Conservation (phyloP, 2,888 invertebrate genomes). For the Agrypnus murinus region DNA sequence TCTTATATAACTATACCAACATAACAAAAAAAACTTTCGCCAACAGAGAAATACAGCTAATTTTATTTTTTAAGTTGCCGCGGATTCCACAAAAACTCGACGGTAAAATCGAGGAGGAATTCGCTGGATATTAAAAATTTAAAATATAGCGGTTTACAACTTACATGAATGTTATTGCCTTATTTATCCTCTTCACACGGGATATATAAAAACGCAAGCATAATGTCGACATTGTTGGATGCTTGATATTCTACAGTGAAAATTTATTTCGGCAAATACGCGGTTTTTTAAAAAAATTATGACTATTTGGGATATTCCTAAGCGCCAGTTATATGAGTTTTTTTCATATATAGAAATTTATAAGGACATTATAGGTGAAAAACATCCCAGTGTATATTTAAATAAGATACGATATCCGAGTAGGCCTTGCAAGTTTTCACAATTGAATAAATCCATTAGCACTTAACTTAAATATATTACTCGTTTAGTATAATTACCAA, state of each 20-base stretch:
- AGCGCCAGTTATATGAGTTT: conserved; percentile 1
- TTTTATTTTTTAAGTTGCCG: no score
- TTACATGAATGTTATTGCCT: conserved; percentile 30
- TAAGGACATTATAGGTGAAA: background rate
- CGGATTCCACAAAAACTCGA: background rate
- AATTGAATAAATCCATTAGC: background rate
- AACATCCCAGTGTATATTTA: background rate
- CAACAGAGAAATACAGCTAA: no score
- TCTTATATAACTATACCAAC: no score
- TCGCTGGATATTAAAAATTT: conserved; percentile 28
- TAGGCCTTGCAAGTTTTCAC: background rate
- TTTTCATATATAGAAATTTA: conserved; percentile 1
- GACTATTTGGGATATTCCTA: conserved; percentile 18
- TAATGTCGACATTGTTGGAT: conserved; percentile 17
- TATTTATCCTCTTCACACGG: conserved; percentile 28
- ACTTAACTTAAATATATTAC: background rate
- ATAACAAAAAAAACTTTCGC: no score
- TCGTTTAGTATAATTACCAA: background rate
- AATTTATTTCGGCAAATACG: conserved; percentile 21
- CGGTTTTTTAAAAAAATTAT: conserved; percentile 34
- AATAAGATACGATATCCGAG: background rate
- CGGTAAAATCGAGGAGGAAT: background rate
- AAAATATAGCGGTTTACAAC: conserved; percentile 33
- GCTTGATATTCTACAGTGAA: conserved; percentile 9
- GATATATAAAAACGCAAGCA: conserved; percentile 2